Percentiles rank a stretch among this genome's conserved stretches.
These are phyloP conservation scores for Zaprionus obscuricornis DNA, from an alignment of 2,888 invertebrate species.

Conservation along the genomic window DNA sequence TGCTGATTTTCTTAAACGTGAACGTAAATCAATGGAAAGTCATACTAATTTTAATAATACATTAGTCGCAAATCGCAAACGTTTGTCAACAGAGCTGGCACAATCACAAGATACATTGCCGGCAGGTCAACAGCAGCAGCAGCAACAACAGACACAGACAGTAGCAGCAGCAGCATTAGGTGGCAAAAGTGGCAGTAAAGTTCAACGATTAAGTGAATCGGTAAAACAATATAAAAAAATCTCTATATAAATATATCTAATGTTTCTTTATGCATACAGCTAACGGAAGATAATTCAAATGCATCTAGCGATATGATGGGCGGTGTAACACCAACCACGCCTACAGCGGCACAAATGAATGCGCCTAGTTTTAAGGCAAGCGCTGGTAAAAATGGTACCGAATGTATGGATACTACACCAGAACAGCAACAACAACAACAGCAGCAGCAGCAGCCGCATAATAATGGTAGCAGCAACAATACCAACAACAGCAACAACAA, in stretches of 20 bases:
- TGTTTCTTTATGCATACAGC: slow-evolving; percentile 26
- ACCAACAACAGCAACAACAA: slow-evolving; percentile 46
- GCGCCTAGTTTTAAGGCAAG: slow-evolving; percentile 66
- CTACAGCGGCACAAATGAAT: slow-evolving; percentile 70
- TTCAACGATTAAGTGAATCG: slow-evolving; percentile 81
- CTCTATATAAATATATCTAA: not conserved
- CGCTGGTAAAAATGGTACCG: slow-evolving; percentile 59
- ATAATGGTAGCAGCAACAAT: slow-evolving; percentile 43
- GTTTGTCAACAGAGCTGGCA: slow-evolving; percentile 81
- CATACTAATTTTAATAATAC: slow-evolving; percentile 82
- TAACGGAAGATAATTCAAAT: slow-evolving; percentile 82
- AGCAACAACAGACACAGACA: too few relatives aligned
- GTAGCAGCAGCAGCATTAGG: slow-evolving; percentile 32
- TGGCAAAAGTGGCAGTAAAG: slow-evolving; percentile 58
- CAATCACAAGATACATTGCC: slow-evolving; percentile 63
- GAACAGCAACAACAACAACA: not conserved
- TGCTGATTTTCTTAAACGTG: slow-evolving; percentile 88
- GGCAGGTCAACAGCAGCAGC: slow-evolving; percentile 40
- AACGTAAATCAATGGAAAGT: slow-evolving; percentile 86
- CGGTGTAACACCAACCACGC: slow-evolving; percentile 72
- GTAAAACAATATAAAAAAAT: slow-evolving; percentile 52
- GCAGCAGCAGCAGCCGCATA: slow-evolving; percentile 33
- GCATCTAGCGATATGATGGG: slow-evolving; percentile 79
- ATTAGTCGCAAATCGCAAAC: slow-evolving; percentile 81
- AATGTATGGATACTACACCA: slow-evolving; percentile 49